phyloP scores from a whole-genome alignment of 2,888 invertebrate species.

The Amphipyra berbera region DNA sequence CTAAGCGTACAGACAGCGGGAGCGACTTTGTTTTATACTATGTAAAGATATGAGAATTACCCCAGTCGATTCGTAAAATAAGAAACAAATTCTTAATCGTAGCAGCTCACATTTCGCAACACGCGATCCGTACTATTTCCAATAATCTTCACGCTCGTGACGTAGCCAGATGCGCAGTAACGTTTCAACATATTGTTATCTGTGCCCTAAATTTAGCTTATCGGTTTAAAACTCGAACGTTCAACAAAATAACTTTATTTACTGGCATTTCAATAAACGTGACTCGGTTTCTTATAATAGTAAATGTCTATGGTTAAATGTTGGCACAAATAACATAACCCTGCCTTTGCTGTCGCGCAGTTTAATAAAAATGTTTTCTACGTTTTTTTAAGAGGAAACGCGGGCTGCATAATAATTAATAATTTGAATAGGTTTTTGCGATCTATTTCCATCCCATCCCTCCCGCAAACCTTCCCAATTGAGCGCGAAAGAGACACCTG shows the following conservation, averaged over 20 bases:
- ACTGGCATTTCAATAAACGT: not conserved
- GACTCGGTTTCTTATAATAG: not conserved
- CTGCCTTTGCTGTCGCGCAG: too few relatives aligned
- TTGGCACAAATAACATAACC: too few relatives aligned
- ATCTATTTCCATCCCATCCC: too few relatives aligned
- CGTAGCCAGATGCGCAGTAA: slow-evolving; percentile 5
- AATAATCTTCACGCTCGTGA: slow-evolving; percentile 1
- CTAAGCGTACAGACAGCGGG: too few relatives aligned
- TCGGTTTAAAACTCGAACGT: slow-evolving; percentile 4
- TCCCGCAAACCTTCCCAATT: too few relatives aligned
- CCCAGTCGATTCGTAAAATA: not conserved
- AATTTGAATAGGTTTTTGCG: too few relatives aligned
- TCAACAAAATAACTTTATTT: not conserved
- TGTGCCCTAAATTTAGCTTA: slow-evolving; percentile 10
- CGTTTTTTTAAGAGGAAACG: too few relatives aligned
- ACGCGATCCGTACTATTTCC: not conserved
- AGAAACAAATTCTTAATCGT: not conserved
- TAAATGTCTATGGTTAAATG: not conserved
- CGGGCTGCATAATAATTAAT: too few relatives aligned
- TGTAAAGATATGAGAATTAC: too few relatives aligned
- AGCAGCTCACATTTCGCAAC: not conserved
- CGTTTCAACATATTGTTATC: slow-evolving; percentile 9
- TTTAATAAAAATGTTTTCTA: too few relatives aligned
- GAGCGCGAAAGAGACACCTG: too few relatives aligned
- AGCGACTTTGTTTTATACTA: too few relatives aligned